These are phyloP conservation scores for Coryphaenoides rupestris DNA, from an alignment of 2,113 vertebrate genomes.

Conservation along the genomic window DNA sequence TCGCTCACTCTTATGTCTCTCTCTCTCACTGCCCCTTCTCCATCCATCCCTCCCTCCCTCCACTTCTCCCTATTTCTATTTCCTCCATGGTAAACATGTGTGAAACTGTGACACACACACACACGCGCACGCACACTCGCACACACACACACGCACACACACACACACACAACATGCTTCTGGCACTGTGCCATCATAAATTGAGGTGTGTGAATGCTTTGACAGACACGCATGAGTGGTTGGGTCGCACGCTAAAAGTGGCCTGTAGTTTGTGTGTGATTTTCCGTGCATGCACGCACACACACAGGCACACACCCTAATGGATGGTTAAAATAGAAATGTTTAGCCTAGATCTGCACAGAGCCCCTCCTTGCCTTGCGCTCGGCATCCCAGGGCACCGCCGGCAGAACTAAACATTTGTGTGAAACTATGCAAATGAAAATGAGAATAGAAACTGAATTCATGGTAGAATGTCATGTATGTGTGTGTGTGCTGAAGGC, in stretches of 20 bases:
- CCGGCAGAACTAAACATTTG: constrained; percentile 24
- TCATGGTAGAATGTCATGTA: not conserved
- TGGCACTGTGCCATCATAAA: no score
- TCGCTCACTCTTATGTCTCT: constrained; percentile 64
- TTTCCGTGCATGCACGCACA: constrained; percentile 15
- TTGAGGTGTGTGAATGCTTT: no score
- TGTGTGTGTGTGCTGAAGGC: not conserved
- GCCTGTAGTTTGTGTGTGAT: no score
- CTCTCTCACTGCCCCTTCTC: constrained; percentile 34
- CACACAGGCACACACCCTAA: not conserved
- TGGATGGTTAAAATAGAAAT: no score
- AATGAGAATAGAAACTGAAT: not conserved
- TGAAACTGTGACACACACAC: constrained; percentile 2
- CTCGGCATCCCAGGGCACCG: constrained; percentile 4
- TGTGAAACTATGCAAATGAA: not conserved
- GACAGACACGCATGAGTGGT: no score
- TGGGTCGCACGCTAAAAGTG: no score
- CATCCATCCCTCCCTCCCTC: constrained; percentile 8
- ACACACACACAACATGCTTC: constrained; percentile 11
- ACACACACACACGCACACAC: constrained; percentile 50
- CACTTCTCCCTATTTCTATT: not conserved
- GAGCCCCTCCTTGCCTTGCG: not conserved
- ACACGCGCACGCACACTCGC: constrained; percentile 38
- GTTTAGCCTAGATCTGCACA: no score
- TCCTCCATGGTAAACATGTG: constrained; percentile 17